A percentile compares a stretch with the other conserved stretches of the same genome.
Evolutionary conservation across 2,113 vertebrate species (phyloP).

Genomic region (Carassius gibelio): DNA sequence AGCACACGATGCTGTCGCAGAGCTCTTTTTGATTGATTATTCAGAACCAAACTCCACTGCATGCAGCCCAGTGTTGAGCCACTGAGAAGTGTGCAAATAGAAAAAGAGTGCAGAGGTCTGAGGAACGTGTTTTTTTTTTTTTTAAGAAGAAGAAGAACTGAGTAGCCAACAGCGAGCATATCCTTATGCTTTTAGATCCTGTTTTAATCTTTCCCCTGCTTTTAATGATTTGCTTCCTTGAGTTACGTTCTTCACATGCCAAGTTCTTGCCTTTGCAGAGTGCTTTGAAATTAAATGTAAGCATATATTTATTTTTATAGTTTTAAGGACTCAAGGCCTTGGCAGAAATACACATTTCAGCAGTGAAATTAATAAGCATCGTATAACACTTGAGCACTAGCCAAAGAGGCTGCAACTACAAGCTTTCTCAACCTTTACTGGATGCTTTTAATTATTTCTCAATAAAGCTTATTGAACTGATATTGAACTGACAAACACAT

Average conservation of each 20-base stretch:
- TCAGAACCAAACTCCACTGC: slow-evolving; percentile 68
- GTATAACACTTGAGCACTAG: slow-evolving; percentile 63
- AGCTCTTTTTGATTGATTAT: slow-evolving; percentile 74
- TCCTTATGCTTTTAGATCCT: slow-evolving; percentile 71
- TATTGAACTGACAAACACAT: not conserved
- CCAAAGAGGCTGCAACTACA: slow-evolving; percentile 55
- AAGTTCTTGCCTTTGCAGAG: slow-evolving; percentile 64
- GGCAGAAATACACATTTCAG: slow-evolving; percentile 70
- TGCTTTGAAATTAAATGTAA: slow-evolving; percentile 79
- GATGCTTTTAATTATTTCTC: not conserved
- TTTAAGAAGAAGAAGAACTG: slow-evolving; percentile 67
- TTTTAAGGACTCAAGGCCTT: slow-evolving; percentile 71
- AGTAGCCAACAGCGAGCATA: slow-evolving; percentile 73
- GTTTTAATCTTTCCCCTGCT: slow-evolving; percentile 73
- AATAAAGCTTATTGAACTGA: not conserved
- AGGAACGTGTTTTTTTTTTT: slow-evolving; percentile 45
- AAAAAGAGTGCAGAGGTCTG: slow-evolving; percentile 67
- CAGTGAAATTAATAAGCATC: slow-evolving; percentile 69
- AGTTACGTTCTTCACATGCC: slow-evolving; percentile 74
- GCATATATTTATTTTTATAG: slow-evolving; percentile 81
- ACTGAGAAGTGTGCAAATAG: slow-evolving; percentile 72
- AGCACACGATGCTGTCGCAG: slow-evolving; percentile 54
- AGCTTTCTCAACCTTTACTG: slow-evolving; percentile 1
- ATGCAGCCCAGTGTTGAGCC: slow-evolving; percentile 66
- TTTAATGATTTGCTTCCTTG: slow-evolving; percentile 80